Percentiles rank a stretch among this genome's conserved stretches.
phyloP scores from a whole-genome alignment of 2,113 vertebrate genomes.

The Thunnus maccoyii region DNA sequence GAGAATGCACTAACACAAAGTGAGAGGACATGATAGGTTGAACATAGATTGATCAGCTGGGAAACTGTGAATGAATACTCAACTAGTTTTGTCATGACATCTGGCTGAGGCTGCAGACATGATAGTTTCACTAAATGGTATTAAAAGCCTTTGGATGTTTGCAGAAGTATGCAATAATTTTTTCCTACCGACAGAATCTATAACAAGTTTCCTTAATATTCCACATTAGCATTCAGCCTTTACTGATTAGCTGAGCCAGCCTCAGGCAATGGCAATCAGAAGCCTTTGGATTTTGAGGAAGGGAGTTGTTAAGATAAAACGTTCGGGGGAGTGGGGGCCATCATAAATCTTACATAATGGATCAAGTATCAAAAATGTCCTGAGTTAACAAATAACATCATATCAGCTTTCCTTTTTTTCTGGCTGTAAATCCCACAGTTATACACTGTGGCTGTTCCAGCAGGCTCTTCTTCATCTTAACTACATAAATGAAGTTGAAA shows the following conservation, averaged over 20 bases:
- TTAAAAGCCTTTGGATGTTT: constrained; percentile 10
- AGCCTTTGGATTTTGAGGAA: constrained; percentile 10
- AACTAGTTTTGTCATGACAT: background rate
- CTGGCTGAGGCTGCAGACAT: background rate
- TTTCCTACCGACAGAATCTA: background rate
- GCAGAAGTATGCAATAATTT: background rate
- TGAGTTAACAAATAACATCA: constrained; percentile 22
- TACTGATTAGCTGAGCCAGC: constrained; percentile 25
- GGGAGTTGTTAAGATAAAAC: constrained; percentile 10
- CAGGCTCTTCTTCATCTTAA: constrained; percentile 27
- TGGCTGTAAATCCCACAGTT: constrained; percentile 6
- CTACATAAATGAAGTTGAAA: constrained; percentile 62
- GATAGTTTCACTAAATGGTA: background rate
- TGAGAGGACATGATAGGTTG: background rate
- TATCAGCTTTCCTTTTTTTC: background rate
- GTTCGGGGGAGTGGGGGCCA: background rate
- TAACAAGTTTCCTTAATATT: constrained; percentile 9
- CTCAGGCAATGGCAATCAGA: constrained; percentile 32
- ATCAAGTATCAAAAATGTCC: constrained; percentile 34
- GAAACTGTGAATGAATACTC: background rate
- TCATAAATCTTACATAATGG: constrained; percentile 18
- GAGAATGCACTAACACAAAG: constrained; percentile 2
- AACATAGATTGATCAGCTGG: no score
- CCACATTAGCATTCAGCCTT: constrained; percentile 35
- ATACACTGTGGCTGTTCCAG: background rate